These are phyloP conservation scores for Sebastes baramenuke DNA, from an alignment of 2,797 vertebrate species.

Conservation along the genomic window DNA sequence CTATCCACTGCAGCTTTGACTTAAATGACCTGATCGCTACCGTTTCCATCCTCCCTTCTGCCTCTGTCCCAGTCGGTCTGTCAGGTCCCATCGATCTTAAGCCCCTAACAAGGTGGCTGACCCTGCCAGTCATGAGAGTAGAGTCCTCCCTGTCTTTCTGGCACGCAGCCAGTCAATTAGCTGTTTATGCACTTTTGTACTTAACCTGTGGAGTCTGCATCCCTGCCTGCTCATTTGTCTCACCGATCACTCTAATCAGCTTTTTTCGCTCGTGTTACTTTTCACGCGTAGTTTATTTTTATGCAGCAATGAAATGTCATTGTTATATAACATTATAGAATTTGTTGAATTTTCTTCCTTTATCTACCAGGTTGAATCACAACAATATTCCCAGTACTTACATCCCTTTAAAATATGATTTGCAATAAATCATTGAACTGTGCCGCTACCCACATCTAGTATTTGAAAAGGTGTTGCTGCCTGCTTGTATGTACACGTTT, in stretches of 20 bases:
- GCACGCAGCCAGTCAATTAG: constrained; percentile 49
- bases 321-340: background rate
- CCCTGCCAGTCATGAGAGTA: constrained; percentile 22
- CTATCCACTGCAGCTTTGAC: too few species aligned
- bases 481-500: constrained; percentile 7
- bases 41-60: too few species aligned
- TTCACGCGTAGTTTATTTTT: background rate
- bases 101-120: constrained; percentile 28
- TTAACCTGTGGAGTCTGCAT: constrained; percentile 12
- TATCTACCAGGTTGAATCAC: background rate
- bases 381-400: background rate
- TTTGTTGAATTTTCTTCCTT: background rate
- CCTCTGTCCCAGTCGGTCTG: too few species aligned
- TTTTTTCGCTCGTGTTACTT: background rate
- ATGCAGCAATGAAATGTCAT: background rate
- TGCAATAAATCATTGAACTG: background rate
- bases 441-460: background rate
- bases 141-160: background rate
- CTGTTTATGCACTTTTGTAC: constrained; percentile 29
- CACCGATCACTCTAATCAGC: background rate
- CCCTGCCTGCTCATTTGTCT: background rate
- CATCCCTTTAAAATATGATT: background rate
- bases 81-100: constrained; percentile 2
- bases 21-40: too few species aligned
- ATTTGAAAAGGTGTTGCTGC: background rate